phyloP scores from a whole-genome alignment of 1,140 invertebrate genomes.

The Telenomus remus region DNA sequence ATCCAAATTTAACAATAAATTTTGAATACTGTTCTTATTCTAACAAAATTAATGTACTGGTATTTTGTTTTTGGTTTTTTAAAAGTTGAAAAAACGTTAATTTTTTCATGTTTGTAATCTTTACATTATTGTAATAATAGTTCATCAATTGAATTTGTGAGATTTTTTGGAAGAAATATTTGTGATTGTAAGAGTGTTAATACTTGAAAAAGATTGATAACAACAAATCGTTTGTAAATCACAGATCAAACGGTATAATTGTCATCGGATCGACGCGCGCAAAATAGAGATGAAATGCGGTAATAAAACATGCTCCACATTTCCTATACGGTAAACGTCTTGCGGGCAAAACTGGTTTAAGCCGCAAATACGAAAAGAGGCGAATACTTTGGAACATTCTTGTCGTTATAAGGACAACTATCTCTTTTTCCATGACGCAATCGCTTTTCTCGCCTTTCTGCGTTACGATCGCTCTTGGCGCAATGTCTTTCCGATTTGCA shows the following conservation, averaged over 20 bases:
- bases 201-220: no score
- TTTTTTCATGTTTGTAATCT: no score
- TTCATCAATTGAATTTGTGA: no score
- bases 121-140: no score
- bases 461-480: conserved; percentile 47
- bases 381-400: conserved; percentile 60
- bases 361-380: conserved; percentile 52
- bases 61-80: no score
- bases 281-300: conserved; percentile 50
- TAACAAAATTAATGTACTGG: no score
- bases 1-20: no score
- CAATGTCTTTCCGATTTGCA: conserved; percentile 49
- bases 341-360: conserved; percentile 53
- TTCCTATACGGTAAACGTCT: conserved; percentile 55
- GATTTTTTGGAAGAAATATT: no score
- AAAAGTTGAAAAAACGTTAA: no score
- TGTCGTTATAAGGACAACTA: conserved; percentile 65
- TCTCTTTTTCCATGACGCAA: conserved; percentile 71
- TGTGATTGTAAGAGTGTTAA: no score
- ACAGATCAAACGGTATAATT: conserved; percentile 3
- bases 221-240: no score
- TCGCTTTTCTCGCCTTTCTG: conserved; percentile 67
- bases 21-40: no score
- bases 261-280: conserved; percentile 8
- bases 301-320: conserved; percentile 64